Evolutionary conservation across 2,797 vertebrate species (phyloP), one percentile per base, ranked within the genome.

Genomic region (Manis crassicaudata): DNA sequence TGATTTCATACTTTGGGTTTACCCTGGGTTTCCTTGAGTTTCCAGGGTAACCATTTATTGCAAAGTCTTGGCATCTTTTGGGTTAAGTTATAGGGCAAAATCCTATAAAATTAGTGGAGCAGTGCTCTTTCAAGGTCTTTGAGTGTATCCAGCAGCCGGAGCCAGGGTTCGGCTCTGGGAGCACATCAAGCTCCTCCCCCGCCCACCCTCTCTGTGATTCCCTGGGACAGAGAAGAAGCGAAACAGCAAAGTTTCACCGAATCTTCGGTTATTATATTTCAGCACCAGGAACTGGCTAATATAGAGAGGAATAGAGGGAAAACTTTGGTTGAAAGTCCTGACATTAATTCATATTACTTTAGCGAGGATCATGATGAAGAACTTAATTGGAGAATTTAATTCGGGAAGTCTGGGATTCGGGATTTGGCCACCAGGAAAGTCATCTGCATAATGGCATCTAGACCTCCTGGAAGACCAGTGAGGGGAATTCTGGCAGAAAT

Each of bases 1-100:
- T 97, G 97, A 97, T 94, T 96, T 97, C 96, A 97, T 97, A 84
- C 95, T 95, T 79, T 80, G 60, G 93, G 93, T 98, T 97, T 97
- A 93, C 86, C 46, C 76, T 96, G 92, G 94, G 88, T 96, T 97
- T 97, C 95, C 88, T 52, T 93, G 76, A 46, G 96, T 98, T 97
- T 96, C 96, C 94, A 97, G 23, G 94, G 97, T 67, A 97, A 97
- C 97, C 84, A 97, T 86, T 94, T 97, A 96, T 90, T 95, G 52
- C 90, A 93, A 94, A 96, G 91, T 77, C 77, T 97, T 97, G 95
- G 97, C 91, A 97, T 94, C 92, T 97, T 95, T 92, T 62, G 95
- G 97, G 96, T 98, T 97, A 97, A 97, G 89, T 87, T 94, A 96
- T 82, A 90, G 77, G 73, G 76, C 35, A 94, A 85, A 95, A 73